A percentile compares a stretch with the other conserved stretches of the same genome.
These are phyloP conservation scores for Philopotamus ludificatus DNA, from an alignment of 1,140 invertebrate genomes.

Conservation along the genomic window DNA sequence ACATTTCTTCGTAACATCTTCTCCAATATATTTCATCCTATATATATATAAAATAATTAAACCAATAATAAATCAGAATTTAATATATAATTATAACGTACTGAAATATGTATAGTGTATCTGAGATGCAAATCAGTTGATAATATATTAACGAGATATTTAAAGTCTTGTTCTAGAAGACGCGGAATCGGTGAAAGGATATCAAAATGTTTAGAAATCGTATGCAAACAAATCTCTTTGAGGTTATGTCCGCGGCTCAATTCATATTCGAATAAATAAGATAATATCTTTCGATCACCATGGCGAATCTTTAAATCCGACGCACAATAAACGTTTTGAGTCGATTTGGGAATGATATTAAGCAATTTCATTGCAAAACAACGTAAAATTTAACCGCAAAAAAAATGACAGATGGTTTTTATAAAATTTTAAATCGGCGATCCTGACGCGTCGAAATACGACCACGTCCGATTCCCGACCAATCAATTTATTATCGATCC, in stretches of 20 bases:
- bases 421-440: no score
- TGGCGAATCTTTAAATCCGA: neutral
- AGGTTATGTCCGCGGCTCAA: neutral
- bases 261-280: neutral
- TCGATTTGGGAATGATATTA: neutral
- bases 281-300: neutral
- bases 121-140: neutral
- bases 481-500: no score
- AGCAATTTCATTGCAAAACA: neutral
- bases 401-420: no score
- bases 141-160: neutral
- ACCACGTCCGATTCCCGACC: no score
- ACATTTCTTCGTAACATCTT: neutral
- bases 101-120: neutral
- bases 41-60: neutral
- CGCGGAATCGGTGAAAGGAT: neutral
- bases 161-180: neutral
- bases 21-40: neutral
- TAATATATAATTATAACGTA: neutral
- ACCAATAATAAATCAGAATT: neutral
- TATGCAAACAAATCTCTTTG: neutral
- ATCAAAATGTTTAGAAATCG: neutral
- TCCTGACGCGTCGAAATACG: no score
- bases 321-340: neutral
- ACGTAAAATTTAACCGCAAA: neutral